phyloP scores from a whole-genome alignment of 2,888 invertebrate species.

The Dynastes grantii region DNA sequence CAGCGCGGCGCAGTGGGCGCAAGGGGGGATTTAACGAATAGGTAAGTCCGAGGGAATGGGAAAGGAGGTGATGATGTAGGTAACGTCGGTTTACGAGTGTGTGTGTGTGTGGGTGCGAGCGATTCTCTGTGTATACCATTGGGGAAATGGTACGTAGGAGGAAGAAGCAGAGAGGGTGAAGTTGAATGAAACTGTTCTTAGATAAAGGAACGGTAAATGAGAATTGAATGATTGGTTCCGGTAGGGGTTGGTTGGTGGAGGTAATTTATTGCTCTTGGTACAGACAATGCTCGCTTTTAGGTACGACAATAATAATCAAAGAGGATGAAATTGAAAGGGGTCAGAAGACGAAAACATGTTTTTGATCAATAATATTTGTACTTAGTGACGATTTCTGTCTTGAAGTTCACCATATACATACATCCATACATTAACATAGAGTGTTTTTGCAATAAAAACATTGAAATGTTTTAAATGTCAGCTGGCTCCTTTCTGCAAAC shows the following conservation, averaged over 20 bases:
- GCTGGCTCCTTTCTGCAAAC: too few relatives aligned
- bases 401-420: too few relatives aligned
- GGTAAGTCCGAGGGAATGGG: conserved; percentile 63
- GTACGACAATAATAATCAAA: conserved; percentile 6
- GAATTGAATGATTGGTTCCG: conserved; percentile 35
- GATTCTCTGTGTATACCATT: conserved; percentile 1
- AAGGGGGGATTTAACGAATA: conserved; percentile 54
- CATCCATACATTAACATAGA: too few relatives aligned
- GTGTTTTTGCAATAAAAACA: too few relatives aligned
- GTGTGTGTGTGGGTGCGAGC: background rate
- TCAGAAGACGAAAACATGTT: background rate
- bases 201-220: conserved; percentile 56
- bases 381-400: too few relatives aligned
- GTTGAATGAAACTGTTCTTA: conserved; percentile 38
- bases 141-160: background rate
- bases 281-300: conserved; percentile 2
- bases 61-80: conserved; percentile 55
- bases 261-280: conserved; percentile 28
- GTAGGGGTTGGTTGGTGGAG: conserved; percentile 4
- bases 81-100: conserved; percentile 12
- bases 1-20: background rate
- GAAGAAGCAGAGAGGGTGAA: conserved; percentile 13
- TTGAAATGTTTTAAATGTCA: too few relatives aligned
- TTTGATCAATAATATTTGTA: background rate
- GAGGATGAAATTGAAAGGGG: conserved; percentile 13